Base-by-base conservation (phyloP, 1,140 invertebrate genomes). In the Stegodyphus mimosarum region DNA sequence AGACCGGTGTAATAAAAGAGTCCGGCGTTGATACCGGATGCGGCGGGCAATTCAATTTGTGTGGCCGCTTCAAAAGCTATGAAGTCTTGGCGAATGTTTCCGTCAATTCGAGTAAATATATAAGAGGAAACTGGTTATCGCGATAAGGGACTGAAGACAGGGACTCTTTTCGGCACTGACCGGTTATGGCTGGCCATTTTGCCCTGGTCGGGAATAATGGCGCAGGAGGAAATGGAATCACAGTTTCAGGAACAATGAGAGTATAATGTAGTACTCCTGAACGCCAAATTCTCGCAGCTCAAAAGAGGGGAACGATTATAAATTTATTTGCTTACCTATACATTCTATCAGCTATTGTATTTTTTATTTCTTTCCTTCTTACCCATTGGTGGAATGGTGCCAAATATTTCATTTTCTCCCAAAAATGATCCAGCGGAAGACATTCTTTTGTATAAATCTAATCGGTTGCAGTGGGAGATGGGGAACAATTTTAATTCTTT, bases 181-280 rank as follows among this genome's bases (percentile, higher is more conserved):
- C 77, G 77, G 77, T 80, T 80, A 80, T 80, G 77, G 77, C 11
- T 53, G 67, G 77, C 77, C 77, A 80, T 80, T 80, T 80, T 80
- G 53, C 49, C 18, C 18, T 17, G 77, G 66, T 80, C 50, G 51
- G 52, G 52, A 80, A 80, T 80, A 80, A 80, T 80, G 67, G 67
- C 67, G 18, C 17, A 10, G 67, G 17, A 80, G 77, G 77, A 80
- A 80, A 80, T 80, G 67, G 77, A 80, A 80, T 71, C 64, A 52
- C 77, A 71, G 77, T 80, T 80, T 80, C 67, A 11, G 18, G 77
- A 80, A 80, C 77, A 80, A 80, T 80, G 77, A 52, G 67, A 63
- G 33, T 52, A 78, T 78, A 69, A 78, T 78, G 66, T 69, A 50
- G 67, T 52, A 80, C 77, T 80, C 77, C 49, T 80, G 67, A 48